phyloP scores from a whole-genome alignment of 2,888 invertebrate genomes.

The Mythimna ferrago region DNA sequence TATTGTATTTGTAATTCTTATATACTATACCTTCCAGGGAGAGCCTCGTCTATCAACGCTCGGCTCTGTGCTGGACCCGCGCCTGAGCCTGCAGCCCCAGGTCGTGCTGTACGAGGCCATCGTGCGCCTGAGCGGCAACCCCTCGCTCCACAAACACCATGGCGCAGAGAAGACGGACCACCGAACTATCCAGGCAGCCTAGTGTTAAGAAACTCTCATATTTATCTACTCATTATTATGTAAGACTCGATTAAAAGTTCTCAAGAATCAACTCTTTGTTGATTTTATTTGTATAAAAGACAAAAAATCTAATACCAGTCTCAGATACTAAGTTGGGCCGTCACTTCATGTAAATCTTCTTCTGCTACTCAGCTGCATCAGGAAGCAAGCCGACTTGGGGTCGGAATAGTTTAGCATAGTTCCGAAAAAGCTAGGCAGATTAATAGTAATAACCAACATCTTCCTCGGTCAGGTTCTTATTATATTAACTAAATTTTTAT shows the following conservation, averaged over 20 bases:
- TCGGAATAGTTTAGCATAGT: too few species aligned
- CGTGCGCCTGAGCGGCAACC: slow-evolving; percentile 64
- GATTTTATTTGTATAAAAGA: background rate
- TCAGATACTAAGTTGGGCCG: too few species aligned
- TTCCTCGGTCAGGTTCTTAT: too few species aligned
- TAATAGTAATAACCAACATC: background rate
- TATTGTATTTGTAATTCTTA: background rate
- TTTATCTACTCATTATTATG: slow-evolving; percentile 15
- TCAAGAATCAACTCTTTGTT: background rate
- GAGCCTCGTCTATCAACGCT: slow-evolving; percentile 60
- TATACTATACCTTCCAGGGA: slow-evolving; percentile 47
- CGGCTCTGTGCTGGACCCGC: slow-evolving; percentile 56
- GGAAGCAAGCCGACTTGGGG: background rate
- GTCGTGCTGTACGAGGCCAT: slow-evolving; percentile 70
- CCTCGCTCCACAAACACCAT: slow-evolving; percentile 11
- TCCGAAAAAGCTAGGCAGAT: background rate
- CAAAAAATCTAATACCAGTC: too few species aligned
- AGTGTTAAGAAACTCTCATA: background rate
- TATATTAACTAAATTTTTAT: too few species aligned
- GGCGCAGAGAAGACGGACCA: slow-evolving; percentile 22
- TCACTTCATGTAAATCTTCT: too few species aligned
- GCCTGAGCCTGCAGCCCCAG: slow-evolving; percentile 72
- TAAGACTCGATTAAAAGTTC: slow-evolving; percentile 8
- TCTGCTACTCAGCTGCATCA: too few species aligned
- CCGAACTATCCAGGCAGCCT: slow-evolving; percentile 2